A percentile compares a stretch with the other conserved stretches of the same genome.
Evolutionary conservation across 1,140 invertebrate species (phyloP).

Genomic region (Zaprionus ghesquierei): DNA sequence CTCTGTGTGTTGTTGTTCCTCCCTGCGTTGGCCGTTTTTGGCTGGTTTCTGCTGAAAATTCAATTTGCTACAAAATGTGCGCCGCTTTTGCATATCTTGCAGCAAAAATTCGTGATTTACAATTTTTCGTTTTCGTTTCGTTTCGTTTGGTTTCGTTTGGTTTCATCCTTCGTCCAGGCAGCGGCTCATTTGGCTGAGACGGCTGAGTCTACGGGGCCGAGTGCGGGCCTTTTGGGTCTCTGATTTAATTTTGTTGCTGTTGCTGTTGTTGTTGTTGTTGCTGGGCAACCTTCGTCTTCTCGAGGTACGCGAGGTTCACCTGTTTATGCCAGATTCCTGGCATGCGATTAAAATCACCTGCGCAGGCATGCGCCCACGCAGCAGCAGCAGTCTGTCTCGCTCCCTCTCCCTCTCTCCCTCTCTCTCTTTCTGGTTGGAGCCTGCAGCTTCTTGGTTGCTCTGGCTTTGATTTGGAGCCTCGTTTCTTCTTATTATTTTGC

Average conservation of each 20-base stretch:
- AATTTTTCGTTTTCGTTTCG: slow-evolving; percentile 81
- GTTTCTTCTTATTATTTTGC: slow-evolving; percentile 19
- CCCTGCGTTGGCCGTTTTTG: slow-evolving; percentile 39
- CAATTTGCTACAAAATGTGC: slow-evolving; percentile 81
- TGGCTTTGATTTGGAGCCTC: slow-evolving; percentile 42
- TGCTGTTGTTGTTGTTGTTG: slow-evolving; percentile 28
- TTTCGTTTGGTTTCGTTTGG: slow-evolving; percentile 55
- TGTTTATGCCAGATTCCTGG: slow-evolving; percentile 82
- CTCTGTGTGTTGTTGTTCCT: neutral
- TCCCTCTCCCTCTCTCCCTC: neutral
- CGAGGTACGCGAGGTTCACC: slow-evolving; percentile 62
- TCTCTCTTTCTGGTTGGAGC: slow-evolving; percentile 16
- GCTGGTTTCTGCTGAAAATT: slow-evolving; percentile 76
- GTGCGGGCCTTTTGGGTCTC: slow-evolving; percentile 39
- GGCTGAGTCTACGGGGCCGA: no score
- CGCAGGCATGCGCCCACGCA: slow-evolving; percentile 79
- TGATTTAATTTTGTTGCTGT: slow-evolving; percentile 66
- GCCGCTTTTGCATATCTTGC: slow-evolving; percentile 81
- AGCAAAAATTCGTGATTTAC: slow-evolving; percentile 82
- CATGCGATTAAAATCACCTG: slow-evolving; percentile 82
- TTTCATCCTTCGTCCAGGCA: neutral
- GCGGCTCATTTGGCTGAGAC: slow-evolving; percentile 4
- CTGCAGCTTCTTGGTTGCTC: slow-evolving; percentile 4
- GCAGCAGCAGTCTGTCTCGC: slow-evolving; percentile 32
- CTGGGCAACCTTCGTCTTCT: slow-evolving; percentile 38